These are phyloP conservation scores for Callosobruchus maculatus DNA, from an alignment of 2,888 invertebrate genomes.

Conservation along the genomic window DNA sequence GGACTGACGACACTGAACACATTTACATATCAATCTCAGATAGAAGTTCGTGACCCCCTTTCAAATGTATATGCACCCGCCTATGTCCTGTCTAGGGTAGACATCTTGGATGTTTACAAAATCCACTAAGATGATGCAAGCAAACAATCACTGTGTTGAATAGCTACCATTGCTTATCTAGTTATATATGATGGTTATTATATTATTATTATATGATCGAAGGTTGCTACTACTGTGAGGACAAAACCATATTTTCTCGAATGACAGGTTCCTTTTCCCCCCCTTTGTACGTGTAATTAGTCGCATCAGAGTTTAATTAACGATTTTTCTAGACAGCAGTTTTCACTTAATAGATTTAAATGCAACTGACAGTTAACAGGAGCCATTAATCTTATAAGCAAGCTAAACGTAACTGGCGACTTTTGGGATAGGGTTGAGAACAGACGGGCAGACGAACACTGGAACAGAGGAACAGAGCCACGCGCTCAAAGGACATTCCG, in stretches of 20 bases:
- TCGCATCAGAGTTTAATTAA: background rate
- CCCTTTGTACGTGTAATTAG: background rate
- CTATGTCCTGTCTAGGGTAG: too few relatives aligned
- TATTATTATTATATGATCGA: too few relatives aligned
- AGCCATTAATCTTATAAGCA: constrained; percentile 1
- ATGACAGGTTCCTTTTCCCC: background rate
- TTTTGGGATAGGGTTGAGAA: background rate
- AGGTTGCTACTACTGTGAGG: too few relatives aligned
- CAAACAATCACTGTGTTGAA: too few relatives aligned
- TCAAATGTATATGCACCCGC: too few relatives aligned
- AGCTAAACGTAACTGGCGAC: background rate
- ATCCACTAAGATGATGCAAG: too few relatives aligned
- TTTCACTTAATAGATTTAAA: background rate
- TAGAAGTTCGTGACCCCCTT: too few relatives aligned
- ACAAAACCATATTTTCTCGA: background rate
- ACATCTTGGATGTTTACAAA: too few relatives aligned
- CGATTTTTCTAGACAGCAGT: background rate
- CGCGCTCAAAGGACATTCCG: background rate
- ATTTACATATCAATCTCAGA: too few relatives aligned
- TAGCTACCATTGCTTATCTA: too few relatives aligned
- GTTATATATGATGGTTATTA: too few relatives aligned
- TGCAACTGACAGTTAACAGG: background rate
- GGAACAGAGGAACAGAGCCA: background rate
- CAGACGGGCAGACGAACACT: background rate
- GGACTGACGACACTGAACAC: too few relatives aligned